A percentile compares a stretch with the other conserved stretches of the same genome.
These are phyloP conservation scores for Drosophila kepulauana DNA, from an alignment of 1,140 invertebrate species.

Conservation along the genomic window DNA sequence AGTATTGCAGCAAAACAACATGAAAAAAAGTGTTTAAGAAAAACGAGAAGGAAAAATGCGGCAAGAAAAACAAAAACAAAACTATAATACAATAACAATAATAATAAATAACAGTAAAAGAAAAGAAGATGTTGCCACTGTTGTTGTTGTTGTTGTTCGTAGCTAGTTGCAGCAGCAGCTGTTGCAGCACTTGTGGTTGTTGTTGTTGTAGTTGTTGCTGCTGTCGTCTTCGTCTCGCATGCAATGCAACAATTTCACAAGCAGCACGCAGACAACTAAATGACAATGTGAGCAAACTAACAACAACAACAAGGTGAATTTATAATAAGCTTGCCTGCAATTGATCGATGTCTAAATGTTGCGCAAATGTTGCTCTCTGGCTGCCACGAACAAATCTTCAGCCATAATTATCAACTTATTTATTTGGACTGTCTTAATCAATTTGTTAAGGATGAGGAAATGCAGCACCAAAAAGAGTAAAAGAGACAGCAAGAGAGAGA, in stretches of 20 bases:
- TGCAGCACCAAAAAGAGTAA: slow-evolving; percentile 15
- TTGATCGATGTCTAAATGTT: slow-evolving; percentile 58
- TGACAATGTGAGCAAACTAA: slow-evolving; percentile 79
- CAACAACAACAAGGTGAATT: slow-evolving; percentile 53
- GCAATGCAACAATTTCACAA: slow-evolving; percentile 82
- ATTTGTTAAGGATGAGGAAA: slow-evolving; percentile 83
- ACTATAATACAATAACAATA: slow-evolving; percentile 56
- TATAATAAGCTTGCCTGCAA: slow-evolving; percentile 66
- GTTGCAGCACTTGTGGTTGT: background rate
- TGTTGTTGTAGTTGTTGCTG: slow-evolving; percentile 31
- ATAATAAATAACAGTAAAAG: slow-evolving; percentile 66
- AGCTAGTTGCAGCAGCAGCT: slow-evolving; percentile 15
- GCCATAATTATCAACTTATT: slow-evolving; percentile 78
- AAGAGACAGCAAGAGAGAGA: too few relatives aligned
- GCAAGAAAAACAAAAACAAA: slow-evolving; percentile 9
- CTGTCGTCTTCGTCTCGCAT: slow-evolving; percentile 57
- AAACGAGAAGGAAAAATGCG: slow-evolving; percentile 14
- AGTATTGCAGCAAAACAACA: slow-evolving; percentile 62
- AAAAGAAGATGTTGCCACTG: slow-evolving; percentile 77
- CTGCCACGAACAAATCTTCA: slow-evolving; percentile 48
- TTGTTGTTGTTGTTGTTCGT: slow-evolving; percentile 35
- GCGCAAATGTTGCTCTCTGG: slow-evolving; percentile 52
- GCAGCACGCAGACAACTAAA: slow-evolving; percentile 79
- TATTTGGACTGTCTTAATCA: slow-evolving; percentile 82
- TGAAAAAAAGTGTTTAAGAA: slow-evolving; percentile 53